phyloP scores from a whole-genome alignment of 2,797 vertebrate species.

The Spinus pinus region DNA sequence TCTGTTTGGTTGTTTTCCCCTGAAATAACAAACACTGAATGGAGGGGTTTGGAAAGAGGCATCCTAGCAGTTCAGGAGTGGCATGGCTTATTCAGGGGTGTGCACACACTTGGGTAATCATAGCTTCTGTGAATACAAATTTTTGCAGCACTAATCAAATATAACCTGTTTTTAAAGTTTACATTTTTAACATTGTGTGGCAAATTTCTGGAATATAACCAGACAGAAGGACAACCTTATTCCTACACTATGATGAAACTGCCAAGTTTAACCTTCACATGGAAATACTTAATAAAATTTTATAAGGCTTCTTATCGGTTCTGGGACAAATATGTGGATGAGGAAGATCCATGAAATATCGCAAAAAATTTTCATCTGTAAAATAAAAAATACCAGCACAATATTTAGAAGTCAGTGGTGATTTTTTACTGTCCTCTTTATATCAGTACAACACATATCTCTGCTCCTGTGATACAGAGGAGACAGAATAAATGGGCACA shows the following conservation, averaged over 20 bases:
- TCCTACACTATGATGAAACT: rapidly evolving
- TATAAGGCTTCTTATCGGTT: neutral
- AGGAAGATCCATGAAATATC: neutral
- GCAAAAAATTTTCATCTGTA: neutral
- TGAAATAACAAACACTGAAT: neutral
- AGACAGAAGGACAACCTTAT: neutral
- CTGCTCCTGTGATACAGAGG: neutral
- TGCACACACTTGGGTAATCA: neutral
- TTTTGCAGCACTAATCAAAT: neutral
- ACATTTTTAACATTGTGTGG: neutral
- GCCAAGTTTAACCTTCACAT: neutral
- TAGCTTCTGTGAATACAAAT: neutral
- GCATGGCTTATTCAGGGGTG: neutral
- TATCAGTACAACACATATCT: neutral
- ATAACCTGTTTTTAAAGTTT: neutral
- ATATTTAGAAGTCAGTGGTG: neutral
- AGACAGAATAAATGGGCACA: neutral
- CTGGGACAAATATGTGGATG: neutral
- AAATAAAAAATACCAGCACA: neutral
- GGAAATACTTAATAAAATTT: neutral
- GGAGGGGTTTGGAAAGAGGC: neutral
- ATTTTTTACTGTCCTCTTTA: neutral
- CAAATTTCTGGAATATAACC: neutral
- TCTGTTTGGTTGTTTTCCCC: neutral
- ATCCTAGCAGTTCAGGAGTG: neutral